Conservation (phyloP, 2,797 vertebrate species). For the Tenualosa ilisha region DNA sequence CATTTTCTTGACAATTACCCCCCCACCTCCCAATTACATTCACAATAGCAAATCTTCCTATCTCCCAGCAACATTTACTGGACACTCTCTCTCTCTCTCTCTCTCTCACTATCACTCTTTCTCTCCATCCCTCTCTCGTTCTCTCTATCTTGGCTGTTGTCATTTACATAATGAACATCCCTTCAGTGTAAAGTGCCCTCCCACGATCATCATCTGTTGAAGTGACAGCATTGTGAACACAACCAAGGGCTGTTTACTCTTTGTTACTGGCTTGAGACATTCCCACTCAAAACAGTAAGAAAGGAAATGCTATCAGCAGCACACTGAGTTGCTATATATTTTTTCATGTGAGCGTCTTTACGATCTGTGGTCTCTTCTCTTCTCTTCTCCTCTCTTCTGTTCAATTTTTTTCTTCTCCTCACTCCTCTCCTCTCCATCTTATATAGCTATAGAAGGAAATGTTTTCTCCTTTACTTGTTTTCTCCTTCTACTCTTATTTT, state of each 20-base stretch:
- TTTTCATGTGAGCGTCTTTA: background rate
- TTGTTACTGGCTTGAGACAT: background rate
- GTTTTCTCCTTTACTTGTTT: too few relatives aligned
- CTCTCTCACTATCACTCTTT: background rate
- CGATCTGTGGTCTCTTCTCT: background rate
- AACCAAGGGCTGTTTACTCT: background rate
- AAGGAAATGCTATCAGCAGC: background rate
- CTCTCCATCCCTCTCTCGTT: background rate
- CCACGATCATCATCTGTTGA: background rate
- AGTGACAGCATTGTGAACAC: background rate
- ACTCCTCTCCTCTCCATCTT: too few relatives aligned
- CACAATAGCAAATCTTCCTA: conserved; percentile 18
- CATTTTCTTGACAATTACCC: background rate
- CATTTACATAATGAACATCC: background rate
- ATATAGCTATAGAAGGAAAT: too few relatives aligned
- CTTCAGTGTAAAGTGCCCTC: background rate
- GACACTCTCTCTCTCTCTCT: background rate
- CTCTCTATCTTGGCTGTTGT: background rate
- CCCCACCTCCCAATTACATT: background rate
- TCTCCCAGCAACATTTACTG: background rate
- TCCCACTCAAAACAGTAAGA: background rate
- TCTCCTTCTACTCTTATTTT: too few relatives aligned
- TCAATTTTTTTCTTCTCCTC: too few relatives aligned
- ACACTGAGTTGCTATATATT: background rate
- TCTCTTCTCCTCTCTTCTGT: too few relatives aligned